Percentiles rank a stretch among this genome's conserved stretches.
phyloP scores from a whole-genome alignment of 2,888 invertebrate genomes.

The Epiperipatus broadwayi region DNA sequence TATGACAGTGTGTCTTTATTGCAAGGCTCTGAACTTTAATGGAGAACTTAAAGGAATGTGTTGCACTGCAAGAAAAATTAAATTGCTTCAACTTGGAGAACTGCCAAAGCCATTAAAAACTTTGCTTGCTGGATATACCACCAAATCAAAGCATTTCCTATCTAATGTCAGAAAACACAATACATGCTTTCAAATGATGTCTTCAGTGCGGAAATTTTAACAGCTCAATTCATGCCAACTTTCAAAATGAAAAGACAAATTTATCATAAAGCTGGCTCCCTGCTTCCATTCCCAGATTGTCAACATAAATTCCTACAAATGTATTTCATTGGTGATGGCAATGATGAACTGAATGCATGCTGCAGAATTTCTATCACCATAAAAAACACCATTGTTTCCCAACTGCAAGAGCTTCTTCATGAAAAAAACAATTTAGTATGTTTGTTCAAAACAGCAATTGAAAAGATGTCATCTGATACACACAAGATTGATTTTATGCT shows the following conservation, averaged over 20 bases:
- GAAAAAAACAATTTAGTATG: conserved; percentile 20
- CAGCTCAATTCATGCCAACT: too few species aligned
- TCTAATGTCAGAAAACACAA: conserved; percentile 12
- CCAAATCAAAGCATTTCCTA: too few species aligned
- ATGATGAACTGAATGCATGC: conserved; percentile 18
- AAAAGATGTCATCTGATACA: conserved; percentile 19
- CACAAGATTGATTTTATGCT: conserved; percentile 23
- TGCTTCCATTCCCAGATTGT: conserved; percentile 19
- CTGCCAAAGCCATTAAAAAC: too few species aligned
- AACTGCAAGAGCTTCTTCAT: conserved; percentile 21
- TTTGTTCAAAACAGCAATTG: conserved; percentile 23
- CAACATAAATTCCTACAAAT: conserved; percentile 22
- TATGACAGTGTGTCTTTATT: too few species aligned
- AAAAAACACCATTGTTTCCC: conserved; percentile 18
- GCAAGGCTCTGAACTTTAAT: too few species aligned
- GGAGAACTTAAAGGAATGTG: too few species aligned
- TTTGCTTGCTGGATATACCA: too few species aligned
- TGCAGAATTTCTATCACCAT: conserved; percentile 19
- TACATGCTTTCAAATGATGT: conserved; percentile 6
- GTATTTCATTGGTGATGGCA: conserved; percentile 22
- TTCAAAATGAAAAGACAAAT: conserved; percentile 22
- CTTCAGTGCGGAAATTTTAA: conserved; percentile 6
- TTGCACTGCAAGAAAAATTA: too few species aligned
- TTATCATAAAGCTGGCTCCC: conserved; percentile 21
- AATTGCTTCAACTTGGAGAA: too few species aligned